Evolutionary conservation across 2,113 vertebrate species (phyloP), one percentile per base, ranked within the genome.

Genomic region (Chlamydotis undulata): DNA sequence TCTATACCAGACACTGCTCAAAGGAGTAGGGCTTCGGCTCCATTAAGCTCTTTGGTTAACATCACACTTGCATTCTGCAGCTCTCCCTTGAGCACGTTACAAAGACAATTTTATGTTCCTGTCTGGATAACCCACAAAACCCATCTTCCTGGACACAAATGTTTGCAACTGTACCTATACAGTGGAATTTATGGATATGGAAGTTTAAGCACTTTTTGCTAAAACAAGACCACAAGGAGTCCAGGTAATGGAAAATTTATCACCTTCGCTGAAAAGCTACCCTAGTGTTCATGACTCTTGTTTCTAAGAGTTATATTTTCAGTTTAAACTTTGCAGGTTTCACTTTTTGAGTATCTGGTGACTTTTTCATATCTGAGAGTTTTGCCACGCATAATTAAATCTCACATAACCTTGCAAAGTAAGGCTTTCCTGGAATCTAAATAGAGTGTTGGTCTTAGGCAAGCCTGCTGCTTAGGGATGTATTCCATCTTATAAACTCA

Each of bases 121-220:
- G 28, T 33, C 50, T 77, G 59, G 19, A 35, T 19, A 77, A 53
- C 70, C 63, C 78, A 77, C 45, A 91, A 77, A 91, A 35, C 12
- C 9, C 25, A 55, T 77, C 49, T 86, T 91, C 50, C 63, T 88
- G 85, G 52, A 70, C 71, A 83, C 39, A 95, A 75, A 60, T 83
- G n/a, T 63, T 96, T 93, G 73, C 87, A 50, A 75, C 39, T 93
- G 9, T 57, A 53, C 8, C 19, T 50, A 11, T 49, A 70, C 28
- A 65, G 52, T 59, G 63, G 28, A 91, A 91, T 95, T 95, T 77
- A 85, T 85, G 50, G 79, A 80, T 85, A 77, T 95, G 70, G 56
- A 90, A 43, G 53, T 93, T 49, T 70, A 90, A 95, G 67, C 59
- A 47, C 50, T 91, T 88, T 86, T 88, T 86, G 37, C n/a, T 94